Conservation (phyloP, 2,113 vertebrate genomes). For the Corythornis cristatus region DNA sequence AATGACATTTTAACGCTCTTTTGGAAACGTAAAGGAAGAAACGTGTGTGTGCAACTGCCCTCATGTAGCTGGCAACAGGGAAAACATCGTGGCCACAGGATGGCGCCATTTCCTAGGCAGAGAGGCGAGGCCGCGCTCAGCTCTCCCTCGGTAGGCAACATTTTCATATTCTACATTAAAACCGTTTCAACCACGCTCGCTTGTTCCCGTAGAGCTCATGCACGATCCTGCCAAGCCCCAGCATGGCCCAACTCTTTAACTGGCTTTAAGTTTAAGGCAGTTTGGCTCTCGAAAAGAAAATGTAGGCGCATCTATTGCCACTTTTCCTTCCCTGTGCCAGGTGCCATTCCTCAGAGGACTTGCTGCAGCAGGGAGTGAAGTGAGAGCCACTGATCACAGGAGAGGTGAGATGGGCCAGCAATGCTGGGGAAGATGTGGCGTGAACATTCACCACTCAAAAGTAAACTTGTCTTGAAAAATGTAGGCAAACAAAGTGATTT, state of each 20-base stretch:
- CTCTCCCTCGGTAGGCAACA: background rate
- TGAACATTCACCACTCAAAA: background rate
- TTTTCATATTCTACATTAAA: background rate
- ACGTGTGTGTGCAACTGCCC: background rate
- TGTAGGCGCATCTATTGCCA: background rate
- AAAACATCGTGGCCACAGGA: conserved; percentile 14
- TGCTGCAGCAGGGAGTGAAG: background rate
- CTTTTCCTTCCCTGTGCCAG: background rate
- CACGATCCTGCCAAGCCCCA: background rate
- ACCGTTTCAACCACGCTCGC: rapidly evolving
- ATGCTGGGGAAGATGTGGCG: background rate
- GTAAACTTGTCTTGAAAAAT: background rate
- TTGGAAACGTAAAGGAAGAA: background rate
- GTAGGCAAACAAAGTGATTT: background rate
- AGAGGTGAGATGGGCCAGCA: background rate
- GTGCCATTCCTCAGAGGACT: background rate
- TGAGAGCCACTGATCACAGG: background rate
- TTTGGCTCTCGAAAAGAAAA: background rate
- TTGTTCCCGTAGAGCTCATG: background rate
- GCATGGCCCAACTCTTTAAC: background rate
- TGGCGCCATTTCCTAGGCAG: conserved; percentile 61
- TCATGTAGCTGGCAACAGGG: background rate
- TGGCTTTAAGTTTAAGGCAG: background rate
- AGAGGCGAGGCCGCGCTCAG: background rate
- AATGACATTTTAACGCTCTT: background rate